Evolutionary conservation across 2,888 invertebrate genomes (phyloP).

Genomic region (Athetis lepigone): DNA sequence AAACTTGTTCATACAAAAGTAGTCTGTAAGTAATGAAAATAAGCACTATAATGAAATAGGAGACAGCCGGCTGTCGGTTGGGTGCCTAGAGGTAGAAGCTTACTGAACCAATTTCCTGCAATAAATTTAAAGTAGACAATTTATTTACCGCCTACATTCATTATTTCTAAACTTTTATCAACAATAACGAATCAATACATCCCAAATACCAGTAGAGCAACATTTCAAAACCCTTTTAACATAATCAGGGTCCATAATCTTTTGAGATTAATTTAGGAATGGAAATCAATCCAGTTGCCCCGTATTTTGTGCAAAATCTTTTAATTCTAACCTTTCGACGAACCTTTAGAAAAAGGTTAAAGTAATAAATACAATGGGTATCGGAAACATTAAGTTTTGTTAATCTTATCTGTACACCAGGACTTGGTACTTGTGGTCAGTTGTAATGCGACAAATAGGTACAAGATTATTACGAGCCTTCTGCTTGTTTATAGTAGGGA

Average conservation of each 20-base stretch:
- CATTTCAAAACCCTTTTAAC: conserved; percentile 39
- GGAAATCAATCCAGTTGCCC: conserved; percentile 26
- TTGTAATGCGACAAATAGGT: conserved; percentile 48
- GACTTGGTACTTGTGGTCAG: conserved; percentile 26
- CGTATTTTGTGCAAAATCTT: conserved; percentile 38
- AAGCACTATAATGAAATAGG: too few relatives aligned
- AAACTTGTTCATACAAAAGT: too few relatives aligned
- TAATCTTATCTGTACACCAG: conserved; percentile 50
- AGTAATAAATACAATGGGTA: conserved; percentile 51
- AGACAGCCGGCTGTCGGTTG: too few relatives aligned
- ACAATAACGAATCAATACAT: conserved; percentile 13
- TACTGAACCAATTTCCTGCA: too few relatives aligned
- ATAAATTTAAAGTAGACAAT: too few relatives aligned
- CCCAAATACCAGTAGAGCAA: conserved; percentile 7
- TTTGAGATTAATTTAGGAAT: conserved; percentile 23
- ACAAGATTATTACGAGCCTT: conserved; percentile 17
- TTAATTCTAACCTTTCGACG: conserved; percentile 39
- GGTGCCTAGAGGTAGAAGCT: too few relatives aligned
- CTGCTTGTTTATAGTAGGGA: conserved; percentile 10
- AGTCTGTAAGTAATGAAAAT: too few relatives aligned
- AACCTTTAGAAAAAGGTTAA: conserved; percentile 52
- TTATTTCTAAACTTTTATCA: conserved; percentile 1
- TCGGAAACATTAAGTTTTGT: conserved; percentile 52
- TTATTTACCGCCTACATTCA: neutral
- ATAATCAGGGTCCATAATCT: conserved; percentile 28